Base-by-base conservation (phyloP, 2,888 invertebrate species). In the Thymelicus sylvestris region DNA sequence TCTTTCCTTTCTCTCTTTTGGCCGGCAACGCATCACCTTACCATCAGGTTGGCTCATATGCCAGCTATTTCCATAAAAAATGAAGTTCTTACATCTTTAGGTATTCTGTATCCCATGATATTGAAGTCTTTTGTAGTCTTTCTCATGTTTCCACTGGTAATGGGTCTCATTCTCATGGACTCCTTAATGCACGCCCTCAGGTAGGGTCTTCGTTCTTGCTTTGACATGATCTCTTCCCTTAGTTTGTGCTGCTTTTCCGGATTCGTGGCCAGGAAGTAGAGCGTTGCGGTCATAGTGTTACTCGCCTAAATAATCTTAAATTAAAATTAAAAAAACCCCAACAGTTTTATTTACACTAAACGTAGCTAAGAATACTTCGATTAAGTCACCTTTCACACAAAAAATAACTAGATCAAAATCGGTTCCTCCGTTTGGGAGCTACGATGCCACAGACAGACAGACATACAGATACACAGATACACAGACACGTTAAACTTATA, bases 131-230 rank as follows among this genome's bases (percentile, higher is more conserved):
- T 91, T 0, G 85, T 83, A 63, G 95, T 89, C 68, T 85, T 85
- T 72, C 96, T 91, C 10, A 95, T 77, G 74, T 94, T 95, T 0
- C 95, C 96, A 13, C 94, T 83, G 0, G 94, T 94, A 1, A 96
- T 94, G 0, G 96, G 95, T 78, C 94, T 92, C n/a, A 95, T 74
- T 78, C 97, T 93, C 72, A 96, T 83, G 0, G 95, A 92, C 84
- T 97, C 97, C 81, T 96, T 97, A 52, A 97, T 94, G 77, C 96
- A 96, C 0, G 96, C 97, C 73, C 94, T 95, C 24, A 97, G 81
- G 79, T 96, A 97, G 0, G 95, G 92, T 74, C 95, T 87, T 83
- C 66, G 87, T 0, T 80, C 81, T 0, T 80, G 64, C 3, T 78
- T 83, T 0, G 82, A 83, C 0, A 86, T 72, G 7, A 95, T 79